phyloP scores from a whole-genome alignment of 2,888 invertebrate genomes.

The Parascotia fuliginaria region DNA sequence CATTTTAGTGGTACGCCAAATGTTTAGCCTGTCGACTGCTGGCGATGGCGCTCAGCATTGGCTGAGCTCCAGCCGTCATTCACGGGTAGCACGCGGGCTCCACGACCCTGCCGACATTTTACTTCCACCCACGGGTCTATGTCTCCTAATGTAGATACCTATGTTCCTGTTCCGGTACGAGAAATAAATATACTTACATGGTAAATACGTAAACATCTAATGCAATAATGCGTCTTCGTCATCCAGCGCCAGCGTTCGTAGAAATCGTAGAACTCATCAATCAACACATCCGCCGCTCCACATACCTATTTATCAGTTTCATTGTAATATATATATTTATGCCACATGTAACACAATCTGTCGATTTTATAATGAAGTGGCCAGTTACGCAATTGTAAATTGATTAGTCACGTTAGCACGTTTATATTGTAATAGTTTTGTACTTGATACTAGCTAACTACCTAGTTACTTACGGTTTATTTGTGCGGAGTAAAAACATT shows the following conservation, averaged over 20 bases:
- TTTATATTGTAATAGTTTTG: slow-evolving; percentile 15
- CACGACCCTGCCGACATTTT: slow-evolving; percentile 49
- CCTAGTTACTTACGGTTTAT: slow-evolving; percentile 3
- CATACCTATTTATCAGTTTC: slow-evolving; percentile 11
- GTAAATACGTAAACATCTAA: no score
- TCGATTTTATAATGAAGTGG: slow-evolving; percentile 18
- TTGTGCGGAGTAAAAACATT: slow-evolving; percentile 6
- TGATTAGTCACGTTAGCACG: slow-evolving; percentile 30
- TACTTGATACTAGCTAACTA: slow-evolving; percentile 7
- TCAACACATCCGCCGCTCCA: background rate
- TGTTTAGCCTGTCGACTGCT: slow-evolving; percentile 48
- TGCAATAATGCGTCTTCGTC: background rate
- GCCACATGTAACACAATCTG: slow-evolving; percentile 17
- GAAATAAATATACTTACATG: slow-evolving; percentile 8
- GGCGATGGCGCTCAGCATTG: slow-evolving; percentile 49
- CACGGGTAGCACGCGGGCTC: slow-evolving; percentile 51
- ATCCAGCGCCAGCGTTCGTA: background rate
- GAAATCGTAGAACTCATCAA: background rate
- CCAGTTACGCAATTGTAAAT: slow-evolving; percentile 28
- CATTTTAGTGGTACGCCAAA: slow-evolving; percentile 66
- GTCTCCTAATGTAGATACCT: slow-evolving; percentile 49
- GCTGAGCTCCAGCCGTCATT: slow-evolving; percentile 61
- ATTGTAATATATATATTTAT: slow-evolving; percentile 2
- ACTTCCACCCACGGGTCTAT: slow-evolving; percentile 50
- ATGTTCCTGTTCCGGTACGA: slow-evolving; percentile 72